phyloP scores from a whole-genome alignment of 2,888 invertebrate species.

The Lasioglossum malachurum region DNA sequence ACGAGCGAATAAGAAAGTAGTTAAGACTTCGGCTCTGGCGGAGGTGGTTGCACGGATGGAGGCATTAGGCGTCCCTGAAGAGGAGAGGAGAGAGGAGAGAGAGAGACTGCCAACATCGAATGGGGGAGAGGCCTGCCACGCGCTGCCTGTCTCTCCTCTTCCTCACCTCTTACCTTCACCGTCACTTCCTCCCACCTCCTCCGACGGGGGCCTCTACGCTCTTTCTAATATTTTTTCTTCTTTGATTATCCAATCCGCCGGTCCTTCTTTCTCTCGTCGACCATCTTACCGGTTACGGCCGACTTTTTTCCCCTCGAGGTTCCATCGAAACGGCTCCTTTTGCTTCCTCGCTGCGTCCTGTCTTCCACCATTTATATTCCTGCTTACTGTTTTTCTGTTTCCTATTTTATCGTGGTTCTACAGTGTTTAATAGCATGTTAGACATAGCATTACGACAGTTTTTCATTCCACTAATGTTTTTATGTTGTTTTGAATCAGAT shows the following conservation, averaged over 20 bases:
- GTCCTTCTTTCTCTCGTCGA: constrained; percentile 16
- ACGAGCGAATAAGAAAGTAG: constrained; percentile 79
- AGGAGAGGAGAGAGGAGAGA: constrained; percentile 40
- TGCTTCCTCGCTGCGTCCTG: background rate
- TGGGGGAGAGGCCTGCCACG: constrained; percentile 77
- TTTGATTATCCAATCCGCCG: constrained; percentile 26
- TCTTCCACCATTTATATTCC: background rate
- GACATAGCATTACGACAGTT: too few relatives aligned
- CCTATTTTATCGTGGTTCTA: too few relatives aligned
- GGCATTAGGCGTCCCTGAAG: constrained; percentile 52
- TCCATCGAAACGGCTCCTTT: background rate
- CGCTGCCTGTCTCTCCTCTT: constrained; percentile 79
- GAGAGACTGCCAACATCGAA: constrained; percentile 46
- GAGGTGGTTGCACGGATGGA: constrained; percentile 64
- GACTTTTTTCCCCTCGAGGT: background rate
- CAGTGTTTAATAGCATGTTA: too few relatives aligned
- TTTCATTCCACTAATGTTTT: too few relatives aligned
- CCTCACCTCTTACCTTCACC: constrained; percentile 46
- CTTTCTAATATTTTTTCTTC: constrained; percentile 37
- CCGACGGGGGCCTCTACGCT: constrained; percentile 12
- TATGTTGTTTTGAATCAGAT: too few relatives aligned
- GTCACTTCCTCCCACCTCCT: constrained; percentile 42
- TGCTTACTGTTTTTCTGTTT: too few relatives aligned
- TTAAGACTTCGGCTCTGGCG: constrained; percentile 61
- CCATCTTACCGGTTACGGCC: background rate